These are phyloP conservation scores for Furnarius figulus DNA, from an alignment of 2,113 vertebrate genomes.

Conservation along the genomic window DNA sequence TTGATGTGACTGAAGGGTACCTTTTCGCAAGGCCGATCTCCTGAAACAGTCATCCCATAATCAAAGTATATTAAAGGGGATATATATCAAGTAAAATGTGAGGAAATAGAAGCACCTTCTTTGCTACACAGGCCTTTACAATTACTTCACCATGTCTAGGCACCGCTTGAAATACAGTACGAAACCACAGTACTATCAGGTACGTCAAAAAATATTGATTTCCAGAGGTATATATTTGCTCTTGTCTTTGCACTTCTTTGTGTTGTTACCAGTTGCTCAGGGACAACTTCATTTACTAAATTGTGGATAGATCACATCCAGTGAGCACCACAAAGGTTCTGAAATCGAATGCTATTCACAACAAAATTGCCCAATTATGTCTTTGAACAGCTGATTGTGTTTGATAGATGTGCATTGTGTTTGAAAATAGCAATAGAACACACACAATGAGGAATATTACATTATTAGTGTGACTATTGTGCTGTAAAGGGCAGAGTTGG, in stretches of 20 bases:
- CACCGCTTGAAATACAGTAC: background rate
- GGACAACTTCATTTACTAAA: background rate
- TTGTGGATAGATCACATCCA: background rate
- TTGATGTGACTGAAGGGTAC: background rate
- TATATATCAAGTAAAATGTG: background rate
- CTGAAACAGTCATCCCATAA: background rate
- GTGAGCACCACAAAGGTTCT: background rate
- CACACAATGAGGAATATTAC: background rate
- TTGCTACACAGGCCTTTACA: background rate
- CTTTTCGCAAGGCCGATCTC: constrained; percentile 8
- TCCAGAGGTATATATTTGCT: background rate
- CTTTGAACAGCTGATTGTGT: background rate
- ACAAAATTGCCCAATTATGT: background rate
- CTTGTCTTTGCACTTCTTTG: background rate
- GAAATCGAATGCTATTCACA: background rate
- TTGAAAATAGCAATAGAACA: background rate
- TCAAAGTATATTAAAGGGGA: background rate
- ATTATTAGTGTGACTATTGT: background rate
- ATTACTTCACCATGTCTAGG: background rate
- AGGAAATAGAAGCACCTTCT: background rate
- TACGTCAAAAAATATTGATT: background rate
- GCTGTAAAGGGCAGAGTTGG: background rate
- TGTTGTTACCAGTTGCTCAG: background rate
- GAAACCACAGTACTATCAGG: background rate
- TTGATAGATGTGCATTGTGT: background rate